Evolutionary conservation across 2,797 vertebrate species (phyloP).

Genomic region (Syndactyla subalaris): DNA sequence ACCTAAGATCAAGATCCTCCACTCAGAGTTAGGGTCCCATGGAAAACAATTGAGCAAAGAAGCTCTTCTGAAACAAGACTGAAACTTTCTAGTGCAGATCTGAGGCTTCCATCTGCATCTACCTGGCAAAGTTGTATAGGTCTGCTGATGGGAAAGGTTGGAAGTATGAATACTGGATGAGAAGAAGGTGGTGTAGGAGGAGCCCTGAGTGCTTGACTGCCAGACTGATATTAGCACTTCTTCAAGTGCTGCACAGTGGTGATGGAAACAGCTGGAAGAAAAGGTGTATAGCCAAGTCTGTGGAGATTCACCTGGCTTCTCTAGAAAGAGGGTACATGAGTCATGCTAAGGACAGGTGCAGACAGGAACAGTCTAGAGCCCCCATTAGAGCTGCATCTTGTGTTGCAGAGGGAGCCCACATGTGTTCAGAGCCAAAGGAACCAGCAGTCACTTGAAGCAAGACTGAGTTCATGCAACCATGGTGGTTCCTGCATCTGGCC

Average conservation of each 20-base stretch:
- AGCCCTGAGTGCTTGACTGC: background rate
- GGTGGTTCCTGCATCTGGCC: background rate
- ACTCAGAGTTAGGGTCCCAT: too few relatives aligned
- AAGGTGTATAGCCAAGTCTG: background rate
- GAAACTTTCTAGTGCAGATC: background rate
- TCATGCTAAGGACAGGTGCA: background rate
- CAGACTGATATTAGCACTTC: background rate
- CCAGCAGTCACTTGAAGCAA: background rate
- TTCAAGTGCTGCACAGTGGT: background rate
- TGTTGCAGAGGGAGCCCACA: background rate
- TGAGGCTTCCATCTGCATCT: background rate
- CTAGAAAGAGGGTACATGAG: background rate
- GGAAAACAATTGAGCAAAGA: background rate
- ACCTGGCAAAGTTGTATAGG: background rate
- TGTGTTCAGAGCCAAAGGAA: background rate
- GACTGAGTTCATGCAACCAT: rapidly evolving
- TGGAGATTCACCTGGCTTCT: background rate
- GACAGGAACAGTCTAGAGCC: rapidly evolving
- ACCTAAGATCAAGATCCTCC: background rate
- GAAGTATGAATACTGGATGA: background rate
- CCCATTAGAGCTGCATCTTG: background rate
- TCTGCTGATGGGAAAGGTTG: background rate
- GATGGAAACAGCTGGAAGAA: background rate
- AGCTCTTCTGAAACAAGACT: background rate
- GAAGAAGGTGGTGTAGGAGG: background rate